Conservation (phyloP, 2,113 vertebrate species). For the Diglossa brunneiventris region DNA sequence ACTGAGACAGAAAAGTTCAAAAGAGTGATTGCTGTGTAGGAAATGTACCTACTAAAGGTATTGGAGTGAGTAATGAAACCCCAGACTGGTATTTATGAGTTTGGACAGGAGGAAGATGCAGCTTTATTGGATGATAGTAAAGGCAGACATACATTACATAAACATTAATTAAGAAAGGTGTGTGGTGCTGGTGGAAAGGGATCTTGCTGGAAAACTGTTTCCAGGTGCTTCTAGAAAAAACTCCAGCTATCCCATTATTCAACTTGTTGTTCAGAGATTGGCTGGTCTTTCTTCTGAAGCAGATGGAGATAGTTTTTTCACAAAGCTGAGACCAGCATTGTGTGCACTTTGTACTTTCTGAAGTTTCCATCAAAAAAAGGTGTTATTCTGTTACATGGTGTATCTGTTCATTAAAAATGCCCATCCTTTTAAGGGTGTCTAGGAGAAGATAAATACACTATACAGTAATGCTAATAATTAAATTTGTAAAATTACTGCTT, state of each 20-base stretch:
- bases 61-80: not conserved
- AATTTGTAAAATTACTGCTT: conserved; percentile 3
- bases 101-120: not conserved
- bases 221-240: not conserved
- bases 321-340: not conserved
- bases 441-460: not conserved
- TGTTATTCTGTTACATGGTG: not conserved
- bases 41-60: not conserved
- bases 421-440: not conserved
- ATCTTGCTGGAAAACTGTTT: not conserved
- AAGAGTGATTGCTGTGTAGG: not conserved
- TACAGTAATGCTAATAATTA: not conserved
- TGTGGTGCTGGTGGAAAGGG: not conserved
- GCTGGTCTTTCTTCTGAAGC: not conserved
- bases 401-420: not conserved
- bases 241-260: not conserved
- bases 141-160: not conserved
- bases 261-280: not conserved
- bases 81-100: not conserved
- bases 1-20: not conserved
- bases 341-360: not conserved
- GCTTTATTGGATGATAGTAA: not conserved
- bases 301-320: not conserved
- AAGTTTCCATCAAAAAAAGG: not conserved
- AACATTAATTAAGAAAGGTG: not conserved